Base-by-base conservation (phyloP, 2,113 vertebrate species). In the Galeopterus variegatus region DNA sequence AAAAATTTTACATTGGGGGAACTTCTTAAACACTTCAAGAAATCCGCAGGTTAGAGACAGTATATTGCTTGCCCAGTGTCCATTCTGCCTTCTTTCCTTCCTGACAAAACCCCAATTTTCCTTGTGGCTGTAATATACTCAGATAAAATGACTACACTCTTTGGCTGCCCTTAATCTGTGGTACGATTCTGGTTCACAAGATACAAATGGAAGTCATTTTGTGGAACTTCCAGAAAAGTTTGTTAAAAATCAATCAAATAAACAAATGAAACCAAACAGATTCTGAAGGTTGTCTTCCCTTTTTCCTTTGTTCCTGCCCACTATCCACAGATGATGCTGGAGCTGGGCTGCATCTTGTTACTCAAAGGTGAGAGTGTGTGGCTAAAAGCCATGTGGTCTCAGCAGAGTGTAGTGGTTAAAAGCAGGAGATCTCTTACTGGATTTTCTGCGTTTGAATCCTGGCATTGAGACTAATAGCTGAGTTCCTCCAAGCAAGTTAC, bases 381-480 rank as follows among this genome's bases (percentile, higher is more conserved):
- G 24, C 41, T 54, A 24, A 76, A 19, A 31, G 41, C 48, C 70
- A 76, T 7, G 4, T 33, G 50, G n/a, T 18, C 56, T 69, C 33
- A 17, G n/a, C 1, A 14, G 1, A 9, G 62, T 31, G 21, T 54
- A 10, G 19, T 17, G 50, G 15, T 36, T n/a, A 6, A 23, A 33
- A 21, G 24, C n/a, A 64, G 10, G 54, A 26, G 62, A 9, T 28
- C 45, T 88, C 62, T 15, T 7, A 7, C 1, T 1, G 18, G 23
- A 28, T 14, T 8, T 14, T 14, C 24, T 8, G 54, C 33, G 3
- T n/a, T 76, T 2, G 31, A 73, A 26, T 41, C 9, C 26, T 1
- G 15, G 41, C 52, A 58, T 12, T 19, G 31, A 50, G 18, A 5
- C 1, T 0, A 41, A 1, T 0, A 41, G 8, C 19, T 5, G 15